Evolutionary conservation across 2,797 vertebrate species (phyloP).

Genomic region (Siniperca undulata): DNA sequence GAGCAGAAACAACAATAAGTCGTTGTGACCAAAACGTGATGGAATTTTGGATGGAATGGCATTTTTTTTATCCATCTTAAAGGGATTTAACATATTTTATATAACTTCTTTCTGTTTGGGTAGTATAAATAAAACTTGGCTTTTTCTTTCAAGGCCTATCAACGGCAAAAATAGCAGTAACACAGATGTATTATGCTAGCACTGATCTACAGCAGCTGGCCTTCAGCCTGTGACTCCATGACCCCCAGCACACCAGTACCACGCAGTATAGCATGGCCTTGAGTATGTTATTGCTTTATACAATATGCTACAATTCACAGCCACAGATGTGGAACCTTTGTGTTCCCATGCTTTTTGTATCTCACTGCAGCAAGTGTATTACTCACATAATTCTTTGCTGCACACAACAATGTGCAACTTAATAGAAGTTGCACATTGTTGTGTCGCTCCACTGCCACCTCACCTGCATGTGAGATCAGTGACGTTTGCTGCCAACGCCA

Average conservation of each 20-base stretch:
- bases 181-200: not conserved
- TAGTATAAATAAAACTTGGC: not conserved
- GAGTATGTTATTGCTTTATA: constrained; percentile 2
- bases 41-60: too few species aligned
- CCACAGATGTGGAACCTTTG: not conserved
- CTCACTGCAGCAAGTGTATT: not conserved
- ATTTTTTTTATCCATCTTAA: constrained; percentile 13
- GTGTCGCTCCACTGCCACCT: not conserved
- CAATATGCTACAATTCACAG: not conserved
- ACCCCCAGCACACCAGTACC: not conserved
- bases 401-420: not conserved
- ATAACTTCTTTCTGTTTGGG: not conserved
- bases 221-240: constrained; percentile 1
- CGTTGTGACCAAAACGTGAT: not conserved
- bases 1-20: not conserved
- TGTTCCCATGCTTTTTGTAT: not conserved
- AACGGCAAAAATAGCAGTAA: not conserved
- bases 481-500: constrained; percentile 23
- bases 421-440: not conserved
- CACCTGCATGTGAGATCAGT: constrained; percentile 4
- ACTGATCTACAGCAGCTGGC: constrained; percentile 2
- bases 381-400: not conserved
- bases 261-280: constrained; percentile 9
- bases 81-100: not conserved
- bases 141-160: not conserved